phyloP scores from a whole-genome alignment of 1,140 invertebrate species.

The Heliothis subflexa region DNA sequence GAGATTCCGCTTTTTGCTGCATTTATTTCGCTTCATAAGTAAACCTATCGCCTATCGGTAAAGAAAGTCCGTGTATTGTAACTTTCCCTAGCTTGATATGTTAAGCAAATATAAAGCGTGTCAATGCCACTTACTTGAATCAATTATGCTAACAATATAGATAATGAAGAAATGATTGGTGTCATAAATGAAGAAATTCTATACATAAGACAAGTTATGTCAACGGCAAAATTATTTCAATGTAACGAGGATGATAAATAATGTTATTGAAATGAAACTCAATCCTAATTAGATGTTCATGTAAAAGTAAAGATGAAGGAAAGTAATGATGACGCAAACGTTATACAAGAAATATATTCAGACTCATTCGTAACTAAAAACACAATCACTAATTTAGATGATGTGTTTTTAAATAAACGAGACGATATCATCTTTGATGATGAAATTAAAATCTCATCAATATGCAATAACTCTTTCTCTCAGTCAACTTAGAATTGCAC shows the following conservation, averaged over 20 bases:
- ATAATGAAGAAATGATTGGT: neutral
- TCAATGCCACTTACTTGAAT: neutral
- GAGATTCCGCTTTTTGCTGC: constrained; percentile 7
- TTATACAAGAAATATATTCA: neutral
- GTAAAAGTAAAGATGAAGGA: neutral
- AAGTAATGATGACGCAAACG: neutral
- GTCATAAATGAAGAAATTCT: no score
- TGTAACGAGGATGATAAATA: no score
- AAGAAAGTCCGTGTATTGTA: constrained; percentile 26
- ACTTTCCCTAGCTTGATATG: constrained; percentile 23
- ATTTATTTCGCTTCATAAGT: constrained; percentile 12
- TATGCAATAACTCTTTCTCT: constrained; percentile 28
- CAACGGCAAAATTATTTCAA: no score
- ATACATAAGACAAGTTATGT: no score
- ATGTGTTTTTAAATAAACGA: neutral
- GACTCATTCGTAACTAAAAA: no score
- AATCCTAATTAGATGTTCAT: neutral
- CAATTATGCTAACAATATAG: neutral
- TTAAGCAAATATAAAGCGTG: constrained; percentile 22
- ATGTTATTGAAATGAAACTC: no score
- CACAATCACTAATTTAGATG: neutral
- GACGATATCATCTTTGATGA: neutral
- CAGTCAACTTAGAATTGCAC: constrained; percentile 24
- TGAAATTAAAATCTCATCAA: constrained; percentile 1
- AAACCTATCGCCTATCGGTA: neutral